A percentile compares a stretch with the other conserved stretches of the same genome.
These are phyloP conservation scores for Cynaeus angustus DNA, from an alignment of 2,888 invertebrate genomes.

Conservation along the genomic window DNA sequence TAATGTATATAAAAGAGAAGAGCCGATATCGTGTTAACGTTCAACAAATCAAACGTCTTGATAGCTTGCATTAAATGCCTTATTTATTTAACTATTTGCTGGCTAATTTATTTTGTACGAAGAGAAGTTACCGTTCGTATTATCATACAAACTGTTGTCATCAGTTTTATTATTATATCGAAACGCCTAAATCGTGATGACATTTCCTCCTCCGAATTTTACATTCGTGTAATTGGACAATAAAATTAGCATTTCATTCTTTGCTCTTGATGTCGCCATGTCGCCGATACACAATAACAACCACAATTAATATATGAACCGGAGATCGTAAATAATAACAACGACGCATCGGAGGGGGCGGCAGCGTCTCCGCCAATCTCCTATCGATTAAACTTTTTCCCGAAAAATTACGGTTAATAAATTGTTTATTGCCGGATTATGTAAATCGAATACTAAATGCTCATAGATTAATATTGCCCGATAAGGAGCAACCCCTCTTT, in stretches of 20 bases:
- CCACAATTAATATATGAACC: constrained; percentile 29
- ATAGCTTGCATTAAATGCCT: constrained; percentile 61
- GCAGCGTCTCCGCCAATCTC: background rate
- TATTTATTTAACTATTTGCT: constrained; percentile 62
- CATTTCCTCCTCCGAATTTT: constrained; percentile 33
- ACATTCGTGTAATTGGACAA: constrained; percentile 43
- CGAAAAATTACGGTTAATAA: constrained; percentile 54
- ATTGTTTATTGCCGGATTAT: constrained; percentile 57
- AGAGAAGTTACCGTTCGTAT: constrained; percentile 54
- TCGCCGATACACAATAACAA: constrained; percentile 26
- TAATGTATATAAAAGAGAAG: constrained; percentile 60
- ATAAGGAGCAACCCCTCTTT: constrained; percentile 57
- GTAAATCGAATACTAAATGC: constrained; percentile 57
- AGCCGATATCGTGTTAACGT: constrained; percentile 61
- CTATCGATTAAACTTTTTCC: constrained; percentile 59
- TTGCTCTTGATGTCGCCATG: constrained; percentile 9
- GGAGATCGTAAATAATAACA: constrained; percentile 25
- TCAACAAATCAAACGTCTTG: constrained; percentile 61
- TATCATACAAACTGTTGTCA: constrained; percentile 51
- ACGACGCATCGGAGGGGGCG: background rate
- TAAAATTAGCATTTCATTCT: constrained; percentile 43
- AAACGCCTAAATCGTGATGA: constrained; percentile 41
- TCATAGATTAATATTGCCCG: constrained; percentile 57
- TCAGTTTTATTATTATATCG: constrained; percentile 48
- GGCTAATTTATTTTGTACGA: constrained; percentile 60